Evolutionary conservation across 2,113 vertebrate genomes (phyloP).

Genomic region (Orycteropus afer): DNA sequence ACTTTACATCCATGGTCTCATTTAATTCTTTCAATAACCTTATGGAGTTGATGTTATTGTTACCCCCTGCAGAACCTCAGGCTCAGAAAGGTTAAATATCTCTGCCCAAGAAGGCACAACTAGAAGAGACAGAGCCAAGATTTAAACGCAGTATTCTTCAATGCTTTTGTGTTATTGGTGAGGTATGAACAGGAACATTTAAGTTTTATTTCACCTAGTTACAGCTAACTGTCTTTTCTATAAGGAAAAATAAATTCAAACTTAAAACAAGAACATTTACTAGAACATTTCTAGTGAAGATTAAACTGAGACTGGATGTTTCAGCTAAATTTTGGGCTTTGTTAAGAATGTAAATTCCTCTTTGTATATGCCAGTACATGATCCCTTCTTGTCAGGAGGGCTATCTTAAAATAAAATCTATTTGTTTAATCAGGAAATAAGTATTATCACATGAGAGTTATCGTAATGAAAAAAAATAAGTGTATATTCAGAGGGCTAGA

Average conservation of each 20-base stretch:
- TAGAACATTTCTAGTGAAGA: not conserved
- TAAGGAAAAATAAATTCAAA: not conserved
- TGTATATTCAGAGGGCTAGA: not conserved
- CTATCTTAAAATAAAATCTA: constrained; percentile 35
- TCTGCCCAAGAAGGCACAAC: not conserved
- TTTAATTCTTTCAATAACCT: not conserved
- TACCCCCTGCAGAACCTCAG: not conserved
- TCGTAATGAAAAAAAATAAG: too few relatives aligned
- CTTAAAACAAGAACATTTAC: too few relatives aligned
- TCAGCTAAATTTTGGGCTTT: not conserved
- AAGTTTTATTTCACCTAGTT: not conserved
- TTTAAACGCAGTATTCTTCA: not conserved
- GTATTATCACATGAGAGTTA: not conserved
- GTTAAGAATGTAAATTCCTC: not conserved
- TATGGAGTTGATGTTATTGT: not conserved
- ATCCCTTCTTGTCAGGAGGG: not conserved
- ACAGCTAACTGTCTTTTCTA: not conserved
- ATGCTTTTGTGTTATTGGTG: not conserved
- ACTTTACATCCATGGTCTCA: not conserved
- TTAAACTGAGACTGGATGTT: not conserved
- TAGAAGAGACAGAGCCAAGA: not conserved
- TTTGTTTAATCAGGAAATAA: constrained; percentile 7
- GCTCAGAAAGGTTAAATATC: not conserved
- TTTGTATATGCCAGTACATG: not conserved
- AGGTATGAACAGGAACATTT: not conserved